Conservation (phyloP, 1,140 invertebrate genomes). For the Conus betulinus region DNA sequence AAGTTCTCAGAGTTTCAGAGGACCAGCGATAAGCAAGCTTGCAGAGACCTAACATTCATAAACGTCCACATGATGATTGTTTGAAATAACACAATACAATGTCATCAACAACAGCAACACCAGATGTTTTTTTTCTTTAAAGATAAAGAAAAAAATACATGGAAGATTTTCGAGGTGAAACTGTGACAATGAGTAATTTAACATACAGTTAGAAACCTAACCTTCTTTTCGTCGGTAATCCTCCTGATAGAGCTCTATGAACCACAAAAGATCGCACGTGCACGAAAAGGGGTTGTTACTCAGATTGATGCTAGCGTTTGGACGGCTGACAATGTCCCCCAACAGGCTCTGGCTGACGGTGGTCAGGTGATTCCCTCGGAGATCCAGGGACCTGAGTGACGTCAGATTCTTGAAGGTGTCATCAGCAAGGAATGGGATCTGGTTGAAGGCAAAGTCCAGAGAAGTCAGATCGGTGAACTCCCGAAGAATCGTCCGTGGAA, state of each 20-base stretch:
- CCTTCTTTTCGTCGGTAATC: neutral
- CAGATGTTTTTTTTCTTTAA: too few relatives aligned
- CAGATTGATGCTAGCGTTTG: slow-evolving; percentile 5
- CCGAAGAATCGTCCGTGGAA: slow-evolving; percentile 21
- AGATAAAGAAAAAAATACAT: too few relatives aligned
- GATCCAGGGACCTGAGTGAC: neutral
- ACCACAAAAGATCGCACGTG: slow-evolving; percentile 37
- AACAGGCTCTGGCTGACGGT: slow-evolving; percentile 19
- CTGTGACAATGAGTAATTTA: too few relatives aligned
- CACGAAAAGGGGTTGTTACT: slow-evolving; percentile 32
- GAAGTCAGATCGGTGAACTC: neutral
- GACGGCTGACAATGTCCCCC: neutral
- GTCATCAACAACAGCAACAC: too few relatives aligned
- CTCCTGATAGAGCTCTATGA: neutral
- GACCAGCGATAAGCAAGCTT: too few relatives aligned
- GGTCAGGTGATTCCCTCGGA: slow-evolving; percentile 22
- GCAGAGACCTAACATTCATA: too few relatives aligned
- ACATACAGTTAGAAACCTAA: neutral
- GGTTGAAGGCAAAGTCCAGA: slow-evolving; percentile 9
- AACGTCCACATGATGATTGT: too few relatives aligned
- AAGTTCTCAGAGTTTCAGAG: too few relatives aligned
- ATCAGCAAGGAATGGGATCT: neutral
- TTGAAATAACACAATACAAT: too few relatives aligned
- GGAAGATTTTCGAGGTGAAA: too few relatives aligned
- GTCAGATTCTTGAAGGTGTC: slow-evolving; percentile 36